Base-by-base conservation (phyloP, 2,113 vertebrate species). In the Varanus komodoensis region DNA sequence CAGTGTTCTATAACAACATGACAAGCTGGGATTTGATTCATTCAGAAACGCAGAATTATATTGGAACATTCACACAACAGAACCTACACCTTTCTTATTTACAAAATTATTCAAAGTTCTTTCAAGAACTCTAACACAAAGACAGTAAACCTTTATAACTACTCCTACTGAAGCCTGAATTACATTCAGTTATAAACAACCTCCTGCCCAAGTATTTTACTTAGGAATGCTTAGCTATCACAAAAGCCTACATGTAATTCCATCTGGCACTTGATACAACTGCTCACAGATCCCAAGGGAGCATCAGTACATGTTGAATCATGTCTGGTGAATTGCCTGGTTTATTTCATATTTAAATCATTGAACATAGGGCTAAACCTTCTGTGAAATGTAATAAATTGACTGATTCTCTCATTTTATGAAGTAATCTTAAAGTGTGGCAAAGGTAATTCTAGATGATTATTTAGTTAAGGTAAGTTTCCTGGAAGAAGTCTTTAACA, bases 301-400 rank as follows among this genome's bases (percentile, higher is more conserved):
- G 27, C 21, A n/a, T 19, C 4, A 27, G 44, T 71, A 52, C 84
- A 75, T 1, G 61, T 0, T 0, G 0, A 21, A 91, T 94, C 90
- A 93, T 94, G 89, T 23, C 77, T 67, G 79, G 81, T 94, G 92
- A 94, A 92, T 91, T 92, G 93, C 92, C 89, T 86, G 83, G 0
- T 0, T 27, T 90, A 91, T 87, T 91, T 89, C 93, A 84, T 89
- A 87, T 92, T 93, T 93, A 94, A 86, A 27, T 68, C 67, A 38
- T 48, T 91, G 87, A 89, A 91, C 38, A 88, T 21, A 57, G 21
- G 82, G 69, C 52, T 78, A 61, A 91, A 86, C 64, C 19, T 83
- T 90, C 61, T 32, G 52, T 48, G 34, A 89, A 81, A 82, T 67
- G 23, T 17, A 91, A 68, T 84, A 84, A 93, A 88, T 54, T 92